Percentiles rank a stretch among this genome's conserved stretches.
Conservation (phyloP, 2,888 invertebrate genomes). For the Eristalis tenax region DNA sequence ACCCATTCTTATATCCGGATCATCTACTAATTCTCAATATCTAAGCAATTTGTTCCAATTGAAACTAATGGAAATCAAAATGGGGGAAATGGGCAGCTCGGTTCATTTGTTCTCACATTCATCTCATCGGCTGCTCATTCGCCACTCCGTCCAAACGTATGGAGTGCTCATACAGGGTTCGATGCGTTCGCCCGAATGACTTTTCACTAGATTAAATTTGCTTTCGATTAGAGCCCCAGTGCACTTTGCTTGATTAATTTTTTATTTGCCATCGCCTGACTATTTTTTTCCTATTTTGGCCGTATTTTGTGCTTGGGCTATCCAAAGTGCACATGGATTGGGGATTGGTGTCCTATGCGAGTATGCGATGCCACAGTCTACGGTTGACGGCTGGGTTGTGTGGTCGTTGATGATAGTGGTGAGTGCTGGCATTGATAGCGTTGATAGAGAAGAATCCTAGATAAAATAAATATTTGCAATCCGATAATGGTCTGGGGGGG, state of each 20-base stretch:
- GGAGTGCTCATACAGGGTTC: slow-evolving; percentile 12
- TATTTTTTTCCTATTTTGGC: slow-evolving; percentile 15
- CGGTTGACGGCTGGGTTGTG: slow-evolving; percentile 19
- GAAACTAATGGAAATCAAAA: slow-evolving; percentile 67
- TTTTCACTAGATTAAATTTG: slow-evolving; percentile 72
- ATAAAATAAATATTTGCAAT: slow-evolving; percentile 67
- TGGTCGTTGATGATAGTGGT: slow-evolving; percentile 57
- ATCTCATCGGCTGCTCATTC: slow-evolving; percentile 29
- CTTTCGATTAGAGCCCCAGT: slow-evolving; percentile 67
- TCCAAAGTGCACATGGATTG: slow-evolving; percentile 46
- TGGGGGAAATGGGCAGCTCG: slow-evolving; percentile 36
- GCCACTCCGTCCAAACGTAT: slow-evolving; percentile 18
- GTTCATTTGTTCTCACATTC: slow-evolving; percentile 51
- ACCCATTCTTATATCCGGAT: slow-evolving; percentile 20
- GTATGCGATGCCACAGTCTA: slow-evolving; percentile 51
- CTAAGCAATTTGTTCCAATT: slow-evolving; percentile 62
- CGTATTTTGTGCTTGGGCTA: slow-evolving; percentile 13
- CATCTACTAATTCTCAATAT: slow-evolving; percentile 40
- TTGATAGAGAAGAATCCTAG: slow-evolving; percentile 47
- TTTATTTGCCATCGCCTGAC: slow-evolving; percentile 61
- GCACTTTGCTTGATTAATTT: slow-evolving; percentile 72
- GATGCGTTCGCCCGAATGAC: slow-evolving; percentile 64
- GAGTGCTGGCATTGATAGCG: slow-evolving; percentile 52
- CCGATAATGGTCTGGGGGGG: slow-evolving; percentile 54
- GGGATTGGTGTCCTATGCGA: slow-evolving; percentile 11